phyloP scores from a whole-genome alignment of 2,113 vertebrate species.

The Cricetomys ansorgei region DNA sequence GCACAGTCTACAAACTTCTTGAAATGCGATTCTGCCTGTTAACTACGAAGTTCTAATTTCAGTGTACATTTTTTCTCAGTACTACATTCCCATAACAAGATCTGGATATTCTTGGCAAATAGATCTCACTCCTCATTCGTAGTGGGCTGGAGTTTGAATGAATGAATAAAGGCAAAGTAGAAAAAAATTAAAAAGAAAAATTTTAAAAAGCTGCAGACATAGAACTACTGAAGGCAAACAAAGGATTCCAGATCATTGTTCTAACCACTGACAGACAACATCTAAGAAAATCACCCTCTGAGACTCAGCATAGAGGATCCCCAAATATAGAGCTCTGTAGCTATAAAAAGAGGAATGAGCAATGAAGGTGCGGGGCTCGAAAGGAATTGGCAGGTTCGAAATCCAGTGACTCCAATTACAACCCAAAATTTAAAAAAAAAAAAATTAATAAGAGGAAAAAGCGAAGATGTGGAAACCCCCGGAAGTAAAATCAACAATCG shows the following conservation, averaged over 20 bases:
- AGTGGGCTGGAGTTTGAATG: background rate
- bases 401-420: background rate
- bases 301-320: background rate
- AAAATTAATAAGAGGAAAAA: background rate
- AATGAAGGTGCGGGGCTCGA: background rate
- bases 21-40: slow-evolving; percentile 5
- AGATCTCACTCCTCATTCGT: background rate
- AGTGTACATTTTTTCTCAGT: background rate
- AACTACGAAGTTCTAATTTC: background rate
- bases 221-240: background rate
- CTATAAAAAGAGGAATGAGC: background rate
- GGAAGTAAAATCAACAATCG: background rate
- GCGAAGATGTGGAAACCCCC: background rate
- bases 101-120: background rate
- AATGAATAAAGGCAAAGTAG: background rate
- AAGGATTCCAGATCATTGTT: background rate
- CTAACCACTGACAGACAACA: slow-evolving; percentile 2
- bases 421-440: background rate
- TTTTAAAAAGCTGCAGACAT: background rate
- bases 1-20: background rate
- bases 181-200: background rate
- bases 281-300: background rate
- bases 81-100: background rate
- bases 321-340: background rate
- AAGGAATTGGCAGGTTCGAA: background rate